Evolutionary conservation across 2,113 vertebrate genomes (phyloP), one percentile per base, ranked within the genome.

Genomic region (Phoxinus phoxinus): DNA sequence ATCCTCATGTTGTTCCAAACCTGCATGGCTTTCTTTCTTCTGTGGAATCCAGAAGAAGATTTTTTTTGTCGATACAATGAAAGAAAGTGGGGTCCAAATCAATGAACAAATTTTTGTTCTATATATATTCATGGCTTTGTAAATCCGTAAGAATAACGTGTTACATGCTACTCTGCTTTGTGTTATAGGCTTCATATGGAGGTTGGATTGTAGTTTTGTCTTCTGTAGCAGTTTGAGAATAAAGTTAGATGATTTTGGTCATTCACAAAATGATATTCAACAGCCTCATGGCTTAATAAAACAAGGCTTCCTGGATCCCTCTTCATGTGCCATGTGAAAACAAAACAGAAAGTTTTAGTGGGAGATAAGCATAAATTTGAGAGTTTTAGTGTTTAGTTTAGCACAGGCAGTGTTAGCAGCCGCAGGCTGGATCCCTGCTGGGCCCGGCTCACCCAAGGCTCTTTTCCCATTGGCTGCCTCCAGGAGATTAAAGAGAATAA

Each of bases 401-500:
- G 63, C 84, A 72, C 83, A 88, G 89, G 88, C 87, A 84, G 89
- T 84, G 89, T 85, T 91, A 88, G 79, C 83, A 84, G 51, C 69
- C 67, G 27, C 89, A 91, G 88, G 89, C 90, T 80, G 75, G 88
- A 92, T 89, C 88, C 91, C 93, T 90, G 87, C 90, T 89, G 92
- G 93, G 90, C 90, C 87, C 35, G 85, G 89, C 90, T 73, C 88
- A 93, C 94, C 88, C 73, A 85, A 90, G 94, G 94, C 92, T 89
- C 88, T 86, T 90, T 91, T 78, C 92, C 94, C 91, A 94, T 93
- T 94, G 94, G 94, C 95, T 95, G 89, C 94, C 94, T 94, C 89
- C 79, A 87, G 93, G 94, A 95, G 94, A 94, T 95, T 94, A 95
- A 94, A 94, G 93, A 92, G 93, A 94, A 95, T 94, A 95, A 93